Evolutionary conservation across 2,888 invertebrate genomes (phyloP).

Genomic region (Andrena haemorrhoa): DNA sequence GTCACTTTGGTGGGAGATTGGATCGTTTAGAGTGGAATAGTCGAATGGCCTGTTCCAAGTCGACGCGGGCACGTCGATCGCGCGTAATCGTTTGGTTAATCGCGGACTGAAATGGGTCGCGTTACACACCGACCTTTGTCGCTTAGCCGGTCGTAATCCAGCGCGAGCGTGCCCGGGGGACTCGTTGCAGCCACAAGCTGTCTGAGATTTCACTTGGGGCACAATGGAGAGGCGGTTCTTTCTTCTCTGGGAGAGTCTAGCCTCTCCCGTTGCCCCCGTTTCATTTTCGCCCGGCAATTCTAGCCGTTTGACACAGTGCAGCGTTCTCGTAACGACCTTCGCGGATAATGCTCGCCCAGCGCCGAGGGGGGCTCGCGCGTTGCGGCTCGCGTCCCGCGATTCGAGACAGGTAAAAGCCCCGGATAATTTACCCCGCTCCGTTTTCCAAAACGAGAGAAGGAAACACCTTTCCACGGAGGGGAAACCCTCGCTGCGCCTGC

Average conservation of each 20-base stretch:
- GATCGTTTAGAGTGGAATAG: no score
- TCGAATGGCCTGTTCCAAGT: neutral
- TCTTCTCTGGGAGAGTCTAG: slow-evolving; percentile 22
- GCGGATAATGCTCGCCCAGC: slow-evolving; percentile 56
- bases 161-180: slow-evolving; percentile 15
- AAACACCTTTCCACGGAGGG: neutral
- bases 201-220: slow-evolving; percentile 53
- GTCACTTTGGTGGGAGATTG: no score
- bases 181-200: slow-evolving; percentile 11
- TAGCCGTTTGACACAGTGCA: slow-evolving; percentile 68
- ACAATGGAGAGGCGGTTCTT: slow-evolving; percentile 55
- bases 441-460: neutral
- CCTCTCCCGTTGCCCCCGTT: slow-evolving; percentile 65
- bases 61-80: neutral
- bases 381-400: slow-evolving; percentile 31
- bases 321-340: slow-evolving; percentile 68
- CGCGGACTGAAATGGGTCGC: neutral
- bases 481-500: neutral
- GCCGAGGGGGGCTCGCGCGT: slow-evolving; percentile 8
- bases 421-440: slow-evolving; percentile 18
- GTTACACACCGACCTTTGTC: slow-evolving; percentile 36
- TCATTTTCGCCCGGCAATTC: slow-evolving; percentile 67
- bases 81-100: neutral
- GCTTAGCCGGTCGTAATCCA: slow-evolving; percentile 36
- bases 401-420: slow-evolving; percentile 31